phyloP scores from a whole-genome alignment of 2,888 invertebrate species.

The Syrphus vitripennis region DNA sequence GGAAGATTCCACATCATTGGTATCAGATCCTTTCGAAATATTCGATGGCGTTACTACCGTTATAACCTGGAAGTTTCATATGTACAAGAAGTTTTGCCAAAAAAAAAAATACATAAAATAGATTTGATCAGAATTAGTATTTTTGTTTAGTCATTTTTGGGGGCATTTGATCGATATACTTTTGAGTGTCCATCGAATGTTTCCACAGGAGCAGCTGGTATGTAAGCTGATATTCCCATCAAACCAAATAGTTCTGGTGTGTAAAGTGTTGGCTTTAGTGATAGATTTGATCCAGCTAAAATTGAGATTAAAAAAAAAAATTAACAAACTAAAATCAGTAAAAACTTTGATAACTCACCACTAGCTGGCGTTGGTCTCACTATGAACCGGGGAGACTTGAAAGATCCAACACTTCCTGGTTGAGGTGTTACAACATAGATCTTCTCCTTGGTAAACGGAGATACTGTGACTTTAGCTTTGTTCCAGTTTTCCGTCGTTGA shows the following conservation, averaged over 20 bases:
- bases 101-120: constrained; percentile 14
- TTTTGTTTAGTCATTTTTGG: constrained; percentile 46
- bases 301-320: constrained; percentile 12
- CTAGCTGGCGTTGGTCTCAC: constrained; percentile 83
- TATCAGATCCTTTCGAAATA: constrained; percentile 39
- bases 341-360: constrained; percentile 73
- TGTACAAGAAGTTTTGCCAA: constrained; percentile 17
- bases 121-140: constrained; percentile 46
- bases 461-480: constrained; percentile 86
- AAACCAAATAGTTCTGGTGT: constrained; percentile 81
- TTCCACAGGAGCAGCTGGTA: constrained; percentile 82
- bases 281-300: constrained; percentile 68
- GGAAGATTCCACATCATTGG: constrained; percentile 26
- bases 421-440: constrained; percentile 92
- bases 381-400: constrained; percentile 82
- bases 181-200: constrained; percentile 86
- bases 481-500: constrained; percentile 83
- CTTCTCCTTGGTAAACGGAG: constrained; percentile 90
- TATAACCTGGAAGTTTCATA: constrained; percentile 74
- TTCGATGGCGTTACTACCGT: constrained; percentile 77
- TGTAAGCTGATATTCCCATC: constrained; percentile 82
- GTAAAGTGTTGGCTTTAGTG: constrained; percentile 72
- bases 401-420: constrained; percentile 75
- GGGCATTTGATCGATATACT: constrained; percentile 81
- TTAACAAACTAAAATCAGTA: background rate